Conservation (phyloP, 64 coral and sea anemone genomes). For the Montipora efflorescens region DNA sequence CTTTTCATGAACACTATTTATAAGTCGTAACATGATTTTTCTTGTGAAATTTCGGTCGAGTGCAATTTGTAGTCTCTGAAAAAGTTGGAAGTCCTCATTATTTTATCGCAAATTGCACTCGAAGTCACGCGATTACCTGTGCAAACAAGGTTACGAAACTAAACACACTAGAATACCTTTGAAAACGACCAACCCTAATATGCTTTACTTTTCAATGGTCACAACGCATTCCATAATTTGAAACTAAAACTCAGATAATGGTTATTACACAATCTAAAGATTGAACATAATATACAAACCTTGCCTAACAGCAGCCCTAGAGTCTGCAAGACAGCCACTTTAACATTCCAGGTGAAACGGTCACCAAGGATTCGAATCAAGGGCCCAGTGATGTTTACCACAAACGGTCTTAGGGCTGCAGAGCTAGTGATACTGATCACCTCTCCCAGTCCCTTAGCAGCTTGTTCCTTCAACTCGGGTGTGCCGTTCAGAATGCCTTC, state of each 20-base stretch:
- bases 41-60: too few species aligned
- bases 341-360: conserved; percentile 97
- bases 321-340: conserved; percentile 93
- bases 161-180: too few species aligned
- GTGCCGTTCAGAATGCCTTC: conserved; percentile 97
- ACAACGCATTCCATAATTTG: not conserved
- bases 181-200: too few species aligned
- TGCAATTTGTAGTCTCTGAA: too few species aligned
- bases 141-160: too few species aligned
- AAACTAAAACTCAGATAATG: not conserved
- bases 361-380: conserved; percentile 99
- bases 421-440: conserved; percentile 94
- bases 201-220: not conserved
- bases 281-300: conserved; percentile 21
- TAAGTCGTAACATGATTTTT: too few species aligned
- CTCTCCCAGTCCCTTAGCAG: conserved; percentile 94
- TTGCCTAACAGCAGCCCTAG: conserved; percentile 91
- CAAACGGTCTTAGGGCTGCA: conserved; percentile 90
- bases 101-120: too few species aligned
- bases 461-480: conserved; percentile 94
- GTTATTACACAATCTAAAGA: not conserved
- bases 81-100: too few species aligned
- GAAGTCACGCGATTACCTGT: too few species aligned
- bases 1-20: too few species aligned
- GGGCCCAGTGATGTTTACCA: conserved; percentile 97